A percentile compares a stretch with the other conserved stretches of the same genome.
phyloP scores from a whole-genome alignment of 2,888 invertebrate genomes.

The Choreutis nemorana region DNA sequence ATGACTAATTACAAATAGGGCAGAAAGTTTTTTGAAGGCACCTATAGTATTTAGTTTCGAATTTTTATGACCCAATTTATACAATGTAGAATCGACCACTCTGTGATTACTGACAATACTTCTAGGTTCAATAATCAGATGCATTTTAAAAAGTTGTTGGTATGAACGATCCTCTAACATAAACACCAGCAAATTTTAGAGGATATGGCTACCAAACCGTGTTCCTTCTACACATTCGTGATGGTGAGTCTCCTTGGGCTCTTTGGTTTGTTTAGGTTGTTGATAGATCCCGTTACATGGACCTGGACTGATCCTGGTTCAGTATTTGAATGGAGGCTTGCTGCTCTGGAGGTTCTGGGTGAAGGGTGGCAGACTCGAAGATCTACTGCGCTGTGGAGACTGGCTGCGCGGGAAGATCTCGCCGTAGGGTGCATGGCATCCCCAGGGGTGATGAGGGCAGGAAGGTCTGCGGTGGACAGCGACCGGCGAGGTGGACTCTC shows the following conservation, averaged over 20 bases:
- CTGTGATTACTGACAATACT: too few relatives aligned
- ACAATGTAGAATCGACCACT: too few relatives aligned
- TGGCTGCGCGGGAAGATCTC: constrained; percentile 50
- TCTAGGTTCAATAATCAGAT: too few relatives aligned
- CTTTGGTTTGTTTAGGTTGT: constrained; percentile 39
- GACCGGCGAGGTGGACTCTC: constrained; percentile 77
- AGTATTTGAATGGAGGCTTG: constrained; percentile 46
- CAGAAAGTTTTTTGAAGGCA: too few relatives aligned
- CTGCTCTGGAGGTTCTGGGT: constrained; percentile 45
- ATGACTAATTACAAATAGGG: too few relatives aligned
- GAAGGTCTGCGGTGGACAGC: constrained; percentile 85
- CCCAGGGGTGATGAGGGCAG: constrained; percentile 70
- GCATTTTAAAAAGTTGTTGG: too few relatives aligned
- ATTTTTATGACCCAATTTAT: too few relatives aligned
- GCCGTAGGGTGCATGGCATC: constrained; percentile 40
- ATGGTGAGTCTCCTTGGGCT: constrained; percentile 49
- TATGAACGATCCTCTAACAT: too few relatives aligned
- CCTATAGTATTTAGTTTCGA: too few relatives aligned
- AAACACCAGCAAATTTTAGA: constrained; percentile 15
- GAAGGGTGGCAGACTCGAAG: constrained; percentile 42
- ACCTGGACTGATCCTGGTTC: constrained; percentile 48
- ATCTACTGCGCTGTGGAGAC: constrained; percentile 53
- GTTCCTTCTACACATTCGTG: constrained; percentile 10
- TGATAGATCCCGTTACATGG: constrained; percentile 43
- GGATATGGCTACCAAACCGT: constrained; percentile 23